Evolutionary conservation across 2,113 vertebrate species (phyloP), one percentile per base, ranked within the genome.

Genomic region (Proterorhinus semilunaris): DNA sequence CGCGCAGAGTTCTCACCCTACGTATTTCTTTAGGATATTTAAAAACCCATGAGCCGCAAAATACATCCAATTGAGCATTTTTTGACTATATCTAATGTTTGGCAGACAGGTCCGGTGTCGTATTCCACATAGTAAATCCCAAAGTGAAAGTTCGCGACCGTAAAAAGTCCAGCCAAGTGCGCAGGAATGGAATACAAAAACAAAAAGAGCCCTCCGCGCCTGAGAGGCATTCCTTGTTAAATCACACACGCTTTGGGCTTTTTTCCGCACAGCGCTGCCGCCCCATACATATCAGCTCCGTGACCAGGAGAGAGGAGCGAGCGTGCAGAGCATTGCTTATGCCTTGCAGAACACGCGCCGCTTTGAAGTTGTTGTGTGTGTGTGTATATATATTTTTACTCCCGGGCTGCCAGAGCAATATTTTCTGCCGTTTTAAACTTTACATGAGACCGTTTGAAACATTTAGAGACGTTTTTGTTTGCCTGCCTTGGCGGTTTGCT

Each of bases 41-140:
- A 57, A 61, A 61, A 58, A 36, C 27, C 27, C 2, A 2, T 36
- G 27, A 36, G 51, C 71, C 67, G 64, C 62, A 75, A 43, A 77
- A 73, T 27, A n/a, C 63, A 72, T 54, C 74, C 77, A 8, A 8
- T 51, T 80, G 80, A 65, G 68, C 74, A 70, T 16, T n/a, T 46
- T 12, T 69, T 79, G 72, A 80, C 72, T 62, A 72, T 49, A 75
- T 86, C 79, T 66, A 73, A 82, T 75, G 73, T 43, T 62, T 36
- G 71, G 65, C 72, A 74, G 75, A 80, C 74, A 69, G 76, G 73
- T 71, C 76, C 49, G 47, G 79, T 69, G 80, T 83, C 82, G 17
- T 55, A 54, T 83, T 86, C 75, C 79, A 73, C 6, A n/a, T 47
- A 79, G 72, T 82, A 71, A 53, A 44, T 76, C 86, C 81, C 68